Evolutionary conservation across 2,113 vertebrate species (phyloP).

Genomic region (Dipodomys spectabilis): DNA sequence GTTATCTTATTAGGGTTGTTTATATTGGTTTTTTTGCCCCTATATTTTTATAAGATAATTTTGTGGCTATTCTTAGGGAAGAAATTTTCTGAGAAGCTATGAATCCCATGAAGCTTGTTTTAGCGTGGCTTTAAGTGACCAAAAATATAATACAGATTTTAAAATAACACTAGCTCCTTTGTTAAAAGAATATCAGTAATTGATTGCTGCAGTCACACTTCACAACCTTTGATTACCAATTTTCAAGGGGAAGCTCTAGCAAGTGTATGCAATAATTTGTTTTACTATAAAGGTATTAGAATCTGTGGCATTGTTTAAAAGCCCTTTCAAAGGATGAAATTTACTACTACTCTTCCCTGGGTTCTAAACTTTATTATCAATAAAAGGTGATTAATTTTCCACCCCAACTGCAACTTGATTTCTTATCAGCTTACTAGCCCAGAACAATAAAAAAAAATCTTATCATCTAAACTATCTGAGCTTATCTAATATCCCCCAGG

Average conservation of each 20-base stretch:
- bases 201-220: not conserved
- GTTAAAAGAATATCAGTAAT: slow-evolving; percentile 5
- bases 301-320: slow-evolving; percentile 20
- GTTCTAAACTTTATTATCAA: not conserved
- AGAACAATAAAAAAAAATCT: not conserved
- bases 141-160: not conserved
- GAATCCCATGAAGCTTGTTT: not conserved
- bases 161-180: slow-evolving; percentile 41
- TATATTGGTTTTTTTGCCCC: not conserved
- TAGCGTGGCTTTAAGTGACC: not conserved
- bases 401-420: not conserved
- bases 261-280: slow-evolving; percentile 1
- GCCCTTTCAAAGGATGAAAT: slow-evolving; percentile 1
- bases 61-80: not conserved
- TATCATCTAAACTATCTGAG: slow-evolving; percentile 6
- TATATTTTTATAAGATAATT: not conserved
- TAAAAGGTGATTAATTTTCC: slow-evolving; percentile 28
- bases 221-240: not conserved
- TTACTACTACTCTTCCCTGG: slow-evolving; percentile 22
- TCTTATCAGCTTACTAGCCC: not conserved
- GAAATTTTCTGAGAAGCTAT: slow-evolving; percentile 17
- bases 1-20: accelerated
- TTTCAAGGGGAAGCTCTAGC: not conserved
- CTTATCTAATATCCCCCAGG: slow-evolving; percentile 28
- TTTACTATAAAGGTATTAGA: not conserved